phyloP scores from a whole-genome alignment of 2,888 invertebrate genomes.

The Altica lythri region DNA sequence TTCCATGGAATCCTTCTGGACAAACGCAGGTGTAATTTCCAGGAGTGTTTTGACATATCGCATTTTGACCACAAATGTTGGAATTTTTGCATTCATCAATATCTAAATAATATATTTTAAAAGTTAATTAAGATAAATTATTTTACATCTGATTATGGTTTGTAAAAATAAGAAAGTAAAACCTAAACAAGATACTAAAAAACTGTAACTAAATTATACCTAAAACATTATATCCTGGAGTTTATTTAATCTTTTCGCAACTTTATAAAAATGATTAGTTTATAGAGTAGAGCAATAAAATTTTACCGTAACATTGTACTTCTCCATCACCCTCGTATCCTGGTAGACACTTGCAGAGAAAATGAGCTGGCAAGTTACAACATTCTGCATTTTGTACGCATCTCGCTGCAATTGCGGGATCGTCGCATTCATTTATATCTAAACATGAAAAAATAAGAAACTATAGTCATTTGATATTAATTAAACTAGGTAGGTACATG shows the following conservation, averaged over 20 bases:
- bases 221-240: no score
- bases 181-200: no score
- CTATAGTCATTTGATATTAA: no score
- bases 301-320: slow-evolving; percentile 79
- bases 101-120: slow-evolving; percentile 67
- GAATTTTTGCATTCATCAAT: slow-evolving; percentile 86
- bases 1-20: slow-evolving; percentile 81
- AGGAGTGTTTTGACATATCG: slow-evolving; percentile 79
- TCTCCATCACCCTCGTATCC: slow-evolving; percentile 92
- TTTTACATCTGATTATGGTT: no score
- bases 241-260: no score
- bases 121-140: no score
- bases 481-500: no score
- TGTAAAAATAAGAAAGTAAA: no score
- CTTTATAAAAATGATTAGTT: no score
- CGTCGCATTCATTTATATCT: slow-evolving; percentile 95
- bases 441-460: slow-evolving; percentile 41
- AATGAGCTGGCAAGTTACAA: slow-evolving; percentile 92
- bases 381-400: slow-evolving; percentile 93
- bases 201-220: no score
- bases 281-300: no score
- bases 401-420: slow-evolving; percentile 79
- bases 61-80: slow-evolving; percentile 79
- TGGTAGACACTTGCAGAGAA: slow-evolving; percentile 90
- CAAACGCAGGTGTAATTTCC: slow-evolving; percentile 90